Base-by-base conservation (phyloP, 2,888 invertebrate genomes). In the Acanthococcus lagerstroemiae region DNA sequence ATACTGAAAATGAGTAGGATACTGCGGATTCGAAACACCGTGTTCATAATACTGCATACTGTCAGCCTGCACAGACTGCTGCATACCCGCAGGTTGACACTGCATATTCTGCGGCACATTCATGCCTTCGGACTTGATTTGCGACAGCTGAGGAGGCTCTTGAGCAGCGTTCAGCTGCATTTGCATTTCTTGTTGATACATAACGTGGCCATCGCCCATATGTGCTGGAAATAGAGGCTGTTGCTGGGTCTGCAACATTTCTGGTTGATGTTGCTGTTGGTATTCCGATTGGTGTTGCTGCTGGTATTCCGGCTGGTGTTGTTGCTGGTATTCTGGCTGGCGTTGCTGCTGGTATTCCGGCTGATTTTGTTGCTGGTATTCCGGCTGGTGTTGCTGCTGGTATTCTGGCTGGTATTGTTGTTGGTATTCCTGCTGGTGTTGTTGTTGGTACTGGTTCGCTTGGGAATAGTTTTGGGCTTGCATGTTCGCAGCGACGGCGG, bases 381-480 rank as follows among this genome's bases (percentile, higher is more conserved):
- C 44, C 22, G 25, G 5, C n/a, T 58, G 60, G 19, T 65, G 65
- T 21, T 55, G 19, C 21, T 61, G 61, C 25, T 55, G 55, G 19
- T 55, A 22, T 55, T 17, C 4, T 26, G 15, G 30, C 50, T 61
- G 61, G 4, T 30, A 26, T 48, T 52, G 50, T n/a, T 25, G 15
- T 6, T 61, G 46, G 4, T 50, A 25, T 4, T 12, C 19, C 17
- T 58, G 58, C n/a, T 25, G 25, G n/a, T 15, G n/a, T 50, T 61
- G 61, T 26, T 52, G 46, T 46, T 58, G 58, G 19, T 25, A 37
- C 45, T 58, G 61, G n/a, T 37, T 37, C n/a, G 37, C 12, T 15
- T 15, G 37, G 9, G 12, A 22, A 50, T 21, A 12, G 12, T 12
- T 9, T 50, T 50, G 55, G 1, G 12, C 24, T 55, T 55, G 27